A percentile compares a stretch with the other conserved stretches of the same genome.
These are phyloP conservation scores for Goniozus legneri DNA, from an alignment of 1,140 invertebrate genomes.

Conservation along the genomic window DNA sequence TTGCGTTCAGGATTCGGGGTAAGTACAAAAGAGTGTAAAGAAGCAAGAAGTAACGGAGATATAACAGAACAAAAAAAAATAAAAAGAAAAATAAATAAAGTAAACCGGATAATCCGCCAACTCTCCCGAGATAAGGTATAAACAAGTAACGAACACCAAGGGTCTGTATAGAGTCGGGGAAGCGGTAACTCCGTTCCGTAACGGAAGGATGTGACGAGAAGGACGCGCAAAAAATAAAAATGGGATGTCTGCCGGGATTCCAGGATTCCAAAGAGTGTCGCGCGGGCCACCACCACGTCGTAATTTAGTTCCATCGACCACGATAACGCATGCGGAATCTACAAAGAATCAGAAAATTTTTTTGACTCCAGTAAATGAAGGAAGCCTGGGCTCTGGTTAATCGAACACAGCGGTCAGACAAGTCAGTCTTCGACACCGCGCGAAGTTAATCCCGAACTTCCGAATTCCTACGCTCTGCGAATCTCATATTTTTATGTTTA, in stretches of 20 bases:
- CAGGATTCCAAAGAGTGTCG: constrained; percentile 10
- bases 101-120: constrained; percentile 16
- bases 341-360: constrained; percentile 48
- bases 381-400: constrained; percentile 12
- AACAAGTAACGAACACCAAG: too few relatives aligned
- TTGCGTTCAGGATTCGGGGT: constrained; percentile 36
- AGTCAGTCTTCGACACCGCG: too few relatives aligned
- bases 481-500: too few relatives aligned
- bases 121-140: too few relatives aligned
- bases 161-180: background rate
- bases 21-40: constrained; percentile 32
- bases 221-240: constrained; percentile 3
- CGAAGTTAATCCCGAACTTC: too few relatives aligned
- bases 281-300: constrained; percentile 47
- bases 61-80: constrained; percentile 35
- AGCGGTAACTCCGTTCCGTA: constrained; percentile 16
- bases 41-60: background rate
- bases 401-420: too few relatives aligned
- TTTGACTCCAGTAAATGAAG: constrained; percentile 9
- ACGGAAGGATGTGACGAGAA: background rate
- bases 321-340: constrained; percentile 56
- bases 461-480: too few relatives aligned
- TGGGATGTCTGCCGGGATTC: constrained; percentile 12
- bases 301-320: constrained; percentile 53
- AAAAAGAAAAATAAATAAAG: constrained; percentile 5